Conservation (phyloP, 2,888 invertebrate genomes). For the Clusia tigrina region DNA sequence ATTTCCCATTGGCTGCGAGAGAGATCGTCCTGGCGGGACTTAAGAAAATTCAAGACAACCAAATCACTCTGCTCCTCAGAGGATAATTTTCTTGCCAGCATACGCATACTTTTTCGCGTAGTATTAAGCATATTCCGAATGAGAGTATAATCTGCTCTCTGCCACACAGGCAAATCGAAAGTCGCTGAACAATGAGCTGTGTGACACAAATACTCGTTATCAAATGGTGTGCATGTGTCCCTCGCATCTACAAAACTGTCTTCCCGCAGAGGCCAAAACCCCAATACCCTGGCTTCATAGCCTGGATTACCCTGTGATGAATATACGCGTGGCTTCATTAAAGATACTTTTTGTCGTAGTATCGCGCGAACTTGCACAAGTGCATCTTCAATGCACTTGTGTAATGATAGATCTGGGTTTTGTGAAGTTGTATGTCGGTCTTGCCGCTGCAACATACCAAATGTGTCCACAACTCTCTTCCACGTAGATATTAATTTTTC, state of each 20-base stretch:
- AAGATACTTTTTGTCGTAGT: no score
- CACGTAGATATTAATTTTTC: no score
- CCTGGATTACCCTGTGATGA: no score
- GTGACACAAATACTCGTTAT: slow-evolving; percentile 1
- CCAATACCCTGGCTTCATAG: slow-evolving; percentile 1
- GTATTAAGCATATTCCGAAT: slow-evolving; percentile 15
- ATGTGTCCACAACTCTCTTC: no score
- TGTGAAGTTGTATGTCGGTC: no score
- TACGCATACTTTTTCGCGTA: slow-evolving; percentile 19
- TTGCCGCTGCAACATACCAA: no score
- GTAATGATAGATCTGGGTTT: no score
- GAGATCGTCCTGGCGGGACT: slow-evolving; percentile 15
- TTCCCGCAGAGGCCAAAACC: slow-evolving; percentile 5
- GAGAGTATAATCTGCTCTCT: slow-evolving; percentile 12
- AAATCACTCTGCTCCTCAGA: slow-evolving; percentile 14
- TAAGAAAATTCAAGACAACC: slow-evolving; percentile 16
- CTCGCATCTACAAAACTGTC: not conserved
- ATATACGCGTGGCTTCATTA: no score
- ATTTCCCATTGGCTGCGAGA: slow-evolving; percentile 22
- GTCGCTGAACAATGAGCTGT: slow-evolving; percentile 16
- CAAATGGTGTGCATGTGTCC: not conserved
- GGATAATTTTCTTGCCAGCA: slow-evolving; percentile 11
- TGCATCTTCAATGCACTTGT: no score
- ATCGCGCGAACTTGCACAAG: no score
- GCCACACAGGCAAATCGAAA: slow-evolving; percentile 18